Evolutionary conservation across 1,140 invertebrate genomes (phyloP), one percentile per base, ranked within the genome.

Genomic region (Calliphora vicina): DNA sequence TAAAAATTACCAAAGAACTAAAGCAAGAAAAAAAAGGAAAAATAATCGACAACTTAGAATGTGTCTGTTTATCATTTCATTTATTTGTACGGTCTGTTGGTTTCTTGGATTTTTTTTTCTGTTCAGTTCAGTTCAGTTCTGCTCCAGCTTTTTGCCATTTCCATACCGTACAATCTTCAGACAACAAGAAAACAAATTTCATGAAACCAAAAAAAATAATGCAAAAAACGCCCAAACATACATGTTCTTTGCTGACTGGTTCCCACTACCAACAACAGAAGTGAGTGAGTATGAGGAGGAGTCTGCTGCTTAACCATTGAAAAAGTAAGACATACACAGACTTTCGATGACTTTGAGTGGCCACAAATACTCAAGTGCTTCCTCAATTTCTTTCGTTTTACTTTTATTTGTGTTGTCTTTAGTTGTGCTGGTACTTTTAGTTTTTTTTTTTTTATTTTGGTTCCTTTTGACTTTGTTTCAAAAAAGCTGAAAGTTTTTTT

Each of bases 41-140:
- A 50, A 50, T 50, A 35, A 35, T 50, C 17, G 45, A 50, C 17
- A 50, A 50, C 45, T 50, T 17, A 50, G 45, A 78, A 78, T 45
- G 73, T 76, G 74, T 78, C 74, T 78, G 74, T 78, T 78, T 78
- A 78, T 78, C 74, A 78, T 78, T 78, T 78, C 74, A 43, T 78
- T 78, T 78, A 78, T 78, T 78, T 78, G 74, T 78, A 78, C 74
- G 74, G 74, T 78, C 74, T 78, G 73, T 76, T 76, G 73, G 73
- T 20, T 35, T 76, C 61, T 67, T 20, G 61, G n/a, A 67, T 23
- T 12, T 67, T 23, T 67, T 25, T 12, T 67, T 25, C 8, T 23
- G 0, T 0, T 67, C 45, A 5, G 10, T 57, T 5, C 45, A n/a
- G n/a, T n/a, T n/a, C n/a, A n/a, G n/a, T n/a, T n/a, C 15, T 57